phyloP scores from a whole-genome alignment of 1,140 invertebrate genomes.

The Bradysia coprophila region DNA sequence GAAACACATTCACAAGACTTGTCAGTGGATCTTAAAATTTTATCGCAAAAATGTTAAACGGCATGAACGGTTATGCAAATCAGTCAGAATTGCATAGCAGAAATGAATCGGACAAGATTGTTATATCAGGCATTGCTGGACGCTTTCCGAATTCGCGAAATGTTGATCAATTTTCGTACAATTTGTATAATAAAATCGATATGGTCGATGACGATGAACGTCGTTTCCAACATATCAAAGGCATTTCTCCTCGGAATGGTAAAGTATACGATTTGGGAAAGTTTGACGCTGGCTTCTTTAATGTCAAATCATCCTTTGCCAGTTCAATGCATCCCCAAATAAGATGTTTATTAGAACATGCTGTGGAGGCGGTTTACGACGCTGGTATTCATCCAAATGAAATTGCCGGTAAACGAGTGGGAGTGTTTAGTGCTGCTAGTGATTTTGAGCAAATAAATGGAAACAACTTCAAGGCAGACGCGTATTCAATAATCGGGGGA shows the following conservation, averaged over 20 bases:
- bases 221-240: conserved; percentile 50
- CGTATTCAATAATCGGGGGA: conserved; percentile 68
- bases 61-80: too few species aligned
- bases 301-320: conserved; percentile 63
- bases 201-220: conserved; percentile 41
- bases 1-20: too few species aligned
- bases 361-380: conserved; percentile 79
- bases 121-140: conserved; percentile 43
- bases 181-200: conserved; percentile 31
- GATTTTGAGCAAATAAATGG: conserved; percentile 65
- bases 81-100: too few species aligned
- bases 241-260: conserved; percentile 54
- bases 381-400: conserved; percentile 63
- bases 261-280: conserved; percentile 49
- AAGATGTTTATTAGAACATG: conserved; percentile 62
- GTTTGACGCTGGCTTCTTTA: conserved; percentile 72
- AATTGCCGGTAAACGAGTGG: conserved; percentile 57
- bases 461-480: conserved; percentile 47
- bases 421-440: conserved; percentile 67
- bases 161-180: conserved; percentile 33
- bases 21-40: too few species aligned
- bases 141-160: conserved; percentile 38
- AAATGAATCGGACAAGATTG: conserved; percentile 26
- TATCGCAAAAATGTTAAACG: too few species aligned
- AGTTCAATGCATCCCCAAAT: conserved; percentile 79